A percentile compares a stretch with the other conserved stretches of the same genome.
Conservation (phyloP, 2,888 invertebrate species). For the Molorchus minor region DNA sequence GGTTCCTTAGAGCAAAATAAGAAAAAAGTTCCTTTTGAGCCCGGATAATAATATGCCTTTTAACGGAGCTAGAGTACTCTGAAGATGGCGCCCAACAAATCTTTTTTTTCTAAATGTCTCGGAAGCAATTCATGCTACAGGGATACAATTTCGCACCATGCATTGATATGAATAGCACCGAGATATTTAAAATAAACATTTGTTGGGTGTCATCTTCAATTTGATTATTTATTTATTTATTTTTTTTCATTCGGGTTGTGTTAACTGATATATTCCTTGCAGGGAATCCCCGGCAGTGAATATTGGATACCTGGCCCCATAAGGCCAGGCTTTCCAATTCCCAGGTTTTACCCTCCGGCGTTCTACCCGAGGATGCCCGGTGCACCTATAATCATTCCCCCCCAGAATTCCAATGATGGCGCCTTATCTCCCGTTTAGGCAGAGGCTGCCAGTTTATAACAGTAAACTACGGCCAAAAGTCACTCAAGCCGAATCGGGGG, state of each 20-base stretch:
- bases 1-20: neutral
- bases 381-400: constrained; percentile 24
- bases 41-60: neutral
- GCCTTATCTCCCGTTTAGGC: constrained; percentile 20
- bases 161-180: too few relatives aligned
- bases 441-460: constrained; percentile 32
- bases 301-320: constrained; percentile 26
- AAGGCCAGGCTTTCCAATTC: constrained; percentile 23
- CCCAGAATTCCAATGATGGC: constrained; percentile 32
- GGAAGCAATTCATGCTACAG: neutral
- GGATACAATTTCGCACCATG: too few relatives aligned
- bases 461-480: constrained; percentile 19
- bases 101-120: neutral
- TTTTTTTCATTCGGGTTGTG: neutral
- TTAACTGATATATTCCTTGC: neutral
- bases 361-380: constrained; percentile 32
- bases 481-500: neutral
- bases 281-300: constrained; percentile 27
- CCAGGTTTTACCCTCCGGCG: constrained; percentile 23
- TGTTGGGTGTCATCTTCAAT: neutral
- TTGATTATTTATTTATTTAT: neutral
- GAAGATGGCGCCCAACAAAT: neutral
- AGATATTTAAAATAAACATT: neutral
- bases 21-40: neutral
- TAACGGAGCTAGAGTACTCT: neutral